Evolutionary conservation across 1,140 invertebrate genomes (phyloP), one percentile per base, ranked within the genome.

Genomic region (Drosophila fuyamai): DNA sequence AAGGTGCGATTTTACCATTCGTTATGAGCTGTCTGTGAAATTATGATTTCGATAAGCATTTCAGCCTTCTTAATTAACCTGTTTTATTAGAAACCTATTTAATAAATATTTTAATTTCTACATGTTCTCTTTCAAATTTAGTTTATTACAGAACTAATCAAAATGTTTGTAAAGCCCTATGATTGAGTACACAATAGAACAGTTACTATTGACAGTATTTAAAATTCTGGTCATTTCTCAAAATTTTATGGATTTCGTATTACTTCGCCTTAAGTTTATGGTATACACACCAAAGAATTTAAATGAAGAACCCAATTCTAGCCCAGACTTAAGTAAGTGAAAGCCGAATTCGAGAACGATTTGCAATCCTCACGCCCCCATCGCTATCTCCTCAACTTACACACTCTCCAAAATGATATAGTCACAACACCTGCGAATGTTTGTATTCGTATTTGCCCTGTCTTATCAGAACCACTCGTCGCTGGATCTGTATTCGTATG

Each of bases 391-490:
- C 48, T 27, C 38, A 35, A 51, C 35, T 35, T 29, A 41, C 41
- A 54, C 62, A 67, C 62, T 62, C 60, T 62, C 38, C n/a, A n/a
- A 51, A 67, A 27, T 36, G 27, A 51, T 47, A 47, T 47, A 12
- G 29, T 12, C 59, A 32, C 46, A 62, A 72, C 68, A 73, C 70
- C 70, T 73, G 65, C 23, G 32, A 44, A n/a, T 58, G 38, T 51
- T 43, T 67, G 63, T 58, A 13, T 44, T 71, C 41, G 63, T 80
- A 63, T 77, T 60, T 75, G 63, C 54, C 53, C 51, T 48, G 57
- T 47, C 75, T 86, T 86, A 86, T 86, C 82, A 86, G 63, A 43
- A 48, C 47, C 57, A 74, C 58, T 82, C 50, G 14, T 65, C 53
- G 40, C 51, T 62, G 43, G 40, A 63, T 63, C 60, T 18, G 16